These are phyloP conservation scores for Drosophila incognita DNA, from an alignment of 2,888 invertebrate genomes.

Conservation along the genomic window DNA sequence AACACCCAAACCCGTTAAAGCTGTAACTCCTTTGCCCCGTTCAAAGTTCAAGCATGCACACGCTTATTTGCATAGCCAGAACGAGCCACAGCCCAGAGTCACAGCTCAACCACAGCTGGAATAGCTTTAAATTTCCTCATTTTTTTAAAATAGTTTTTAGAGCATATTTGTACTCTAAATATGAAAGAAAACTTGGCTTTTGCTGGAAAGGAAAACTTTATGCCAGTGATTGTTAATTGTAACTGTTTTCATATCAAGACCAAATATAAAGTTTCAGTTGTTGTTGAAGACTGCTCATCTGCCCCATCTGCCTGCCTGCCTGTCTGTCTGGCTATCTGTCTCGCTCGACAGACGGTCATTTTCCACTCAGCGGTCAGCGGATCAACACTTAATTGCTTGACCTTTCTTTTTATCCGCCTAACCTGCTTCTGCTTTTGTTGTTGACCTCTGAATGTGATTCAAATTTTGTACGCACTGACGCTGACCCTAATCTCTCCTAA, in stretches of 20 bases:
- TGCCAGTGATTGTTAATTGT: not conserved
- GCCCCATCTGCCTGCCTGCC: not conserved
- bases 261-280: slow-evolving; percentile 2
- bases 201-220: not conserved
- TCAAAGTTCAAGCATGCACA: slow-evolving; percentile 41
- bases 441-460: slow-evolving; percentile 69
- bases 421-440: slow-evolving; percentile 15
- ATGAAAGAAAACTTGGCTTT: not conserved
- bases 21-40: slow-evolving; percentile 18
- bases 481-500: slow-evolving; percentile 22
- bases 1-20: not conserved
- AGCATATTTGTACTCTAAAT: not conserved
- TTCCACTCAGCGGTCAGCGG: slow-evolving; percentile 49
- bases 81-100: slow-evolving; percentile 18
- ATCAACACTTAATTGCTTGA: slow-evolving; percentile 79
- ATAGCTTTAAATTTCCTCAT: not conserved
- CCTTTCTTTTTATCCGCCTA: slow-evolving; percentile 51
- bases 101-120: not conserved
- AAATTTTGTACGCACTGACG: slow-evolving; percentile 61
- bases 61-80: slow-evolving; percentile 16
- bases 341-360: slow-evolving; percentile 41
- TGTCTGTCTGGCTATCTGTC: slow-evolving; percentile 43
- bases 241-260: slow-evolving; percentile 56
- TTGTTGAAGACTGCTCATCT: not conserved
- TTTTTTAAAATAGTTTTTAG: not conserved